Percentiles rank a stretch among this genome's conserved stretches.
Evolutionary conservation across 92 coral and sea anemone genomes (phyloP).

Genomic region (Desmophyllum pertusum): DNA sequence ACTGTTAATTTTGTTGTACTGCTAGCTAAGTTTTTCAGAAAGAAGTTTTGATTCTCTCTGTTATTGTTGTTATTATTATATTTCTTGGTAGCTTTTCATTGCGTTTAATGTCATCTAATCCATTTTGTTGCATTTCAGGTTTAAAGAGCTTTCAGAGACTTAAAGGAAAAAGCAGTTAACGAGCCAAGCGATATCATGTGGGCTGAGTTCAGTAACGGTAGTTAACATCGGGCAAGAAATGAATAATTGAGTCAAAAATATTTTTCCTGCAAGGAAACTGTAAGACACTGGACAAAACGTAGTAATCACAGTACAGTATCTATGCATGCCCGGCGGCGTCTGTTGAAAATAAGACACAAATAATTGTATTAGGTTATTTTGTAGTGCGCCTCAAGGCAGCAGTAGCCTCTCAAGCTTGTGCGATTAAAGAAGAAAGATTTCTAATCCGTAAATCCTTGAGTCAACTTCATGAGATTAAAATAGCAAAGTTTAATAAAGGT

Average conservation of each 20-base stretch:
- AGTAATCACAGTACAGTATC: not conserved
- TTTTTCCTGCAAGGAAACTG: not conserved
- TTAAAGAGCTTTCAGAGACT: not conserved
- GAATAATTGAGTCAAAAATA: not conserved
- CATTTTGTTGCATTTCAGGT: slow-evolving; percentile 24
- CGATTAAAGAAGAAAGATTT: not conserved
- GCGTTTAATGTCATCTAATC: not conserved
- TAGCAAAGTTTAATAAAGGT: slow-evolving; percentile 17
- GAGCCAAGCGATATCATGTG: not conserved
- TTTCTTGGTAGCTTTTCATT: not conserved
- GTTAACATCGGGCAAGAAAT: not conserved
- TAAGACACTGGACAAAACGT: not conserved
- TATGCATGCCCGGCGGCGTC: not conserved
- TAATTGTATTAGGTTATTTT: slow-evolving; percentile 14
- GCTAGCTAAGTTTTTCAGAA: not conserved
- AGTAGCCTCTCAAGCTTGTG: not conserved
- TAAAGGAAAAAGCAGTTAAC: not conserved
- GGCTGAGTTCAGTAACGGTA: slow-evolving; percentile 1
- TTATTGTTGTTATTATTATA: not conserved
- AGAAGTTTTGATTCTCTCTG: not conserved
- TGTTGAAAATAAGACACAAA: not conserved
- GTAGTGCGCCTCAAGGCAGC: not conserved
- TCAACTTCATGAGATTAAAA: slow-evolving; percentile 30
- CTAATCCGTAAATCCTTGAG: slow-evolving; percentile 15
- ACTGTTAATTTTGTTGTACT: not conserved